Percentiles rank a stretch among this genome's conserved stretches.
Evolutionary conservation across 2,113 vertebrate species (phyloP).

Genomic region (Sclerurus mexicanus): DNA sequence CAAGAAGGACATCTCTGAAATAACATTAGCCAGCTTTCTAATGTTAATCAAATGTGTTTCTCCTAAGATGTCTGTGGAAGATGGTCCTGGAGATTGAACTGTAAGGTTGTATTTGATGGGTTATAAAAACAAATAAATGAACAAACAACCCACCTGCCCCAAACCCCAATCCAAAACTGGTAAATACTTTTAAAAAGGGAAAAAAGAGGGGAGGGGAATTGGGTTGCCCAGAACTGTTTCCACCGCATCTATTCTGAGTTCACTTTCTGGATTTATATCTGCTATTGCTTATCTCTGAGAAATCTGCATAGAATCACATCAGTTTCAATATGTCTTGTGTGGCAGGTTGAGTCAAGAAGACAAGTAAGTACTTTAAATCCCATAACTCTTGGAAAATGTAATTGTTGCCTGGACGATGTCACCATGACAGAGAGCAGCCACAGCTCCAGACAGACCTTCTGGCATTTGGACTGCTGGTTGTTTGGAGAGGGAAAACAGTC

Average conservation of each 20-base stretch:
- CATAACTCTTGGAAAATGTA: neutral
- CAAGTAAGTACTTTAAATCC: neutral
- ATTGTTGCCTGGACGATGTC: neutral
- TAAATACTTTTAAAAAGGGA: neutral
- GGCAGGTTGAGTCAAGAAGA: neutral
- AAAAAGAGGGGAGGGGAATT: rapidly evolving
- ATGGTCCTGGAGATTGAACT: neutral
- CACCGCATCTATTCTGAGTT: neutral
- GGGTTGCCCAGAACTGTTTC: neutral
- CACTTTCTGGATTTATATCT: neutral
- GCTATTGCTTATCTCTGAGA: neutral
- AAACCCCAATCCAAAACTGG: neutral
- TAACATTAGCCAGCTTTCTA: neutral
- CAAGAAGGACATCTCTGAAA: neutral
- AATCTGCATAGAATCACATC: neutral
- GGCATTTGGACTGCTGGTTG: neutral
- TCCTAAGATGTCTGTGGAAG: neutral
- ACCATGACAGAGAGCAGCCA: neutral
- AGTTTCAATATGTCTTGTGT: neutral
- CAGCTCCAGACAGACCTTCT: slow-evolving; percentile 29
- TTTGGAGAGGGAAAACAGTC: neutral
- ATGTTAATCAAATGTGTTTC: neutral
- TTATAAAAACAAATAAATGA: neutral
- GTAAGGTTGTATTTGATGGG: neutral
- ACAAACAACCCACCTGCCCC: neutral